A percentile compares a stretch with the other conserved stretches of the same genome.
Evolutionary conservation across 2,888 invertebrate species (phyloP).

Genomic region (Diaperis boleti): DNA sequence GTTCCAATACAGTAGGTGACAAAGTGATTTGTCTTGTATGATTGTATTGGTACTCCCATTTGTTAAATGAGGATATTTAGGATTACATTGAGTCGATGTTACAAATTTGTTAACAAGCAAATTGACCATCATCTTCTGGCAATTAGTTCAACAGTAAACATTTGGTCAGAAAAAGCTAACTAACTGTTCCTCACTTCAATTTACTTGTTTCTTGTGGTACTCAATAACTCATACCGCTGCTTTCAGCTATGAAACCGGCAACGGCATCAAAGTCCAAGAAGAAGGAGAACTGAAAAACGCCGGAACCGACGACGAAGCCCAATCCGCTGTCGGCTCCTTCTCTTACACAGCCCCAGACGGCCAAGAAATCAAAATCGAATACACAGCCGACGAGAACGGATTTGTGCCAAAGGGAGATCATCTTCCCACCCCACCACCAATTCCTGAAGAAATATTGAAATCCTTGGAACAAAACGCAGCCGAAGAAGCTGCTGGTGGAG

Average conservation of each 20-base stretch:
- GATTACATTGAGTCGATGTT: no score
- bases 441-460: slow-evolving; percentile 74
- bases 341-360: slow-evolving; percentile 77
- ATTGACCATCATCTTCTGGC: no score
- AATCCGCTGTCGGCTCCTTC: slow-evolving; percentile 71
- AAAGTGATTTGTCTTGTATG: no score
- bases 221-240: no score
- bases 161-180: no score
- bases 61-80: no score
- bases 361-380: slow-evolving; percentile 71
- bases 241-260: slow-evolving; percentile 72
- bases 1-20: no score
- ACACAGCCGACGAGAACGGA: slow-evolving; percentile 76
- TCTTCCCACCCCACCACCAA: slow-evolving; percentile 74
- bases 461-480: slow-evolving; percentile 69
- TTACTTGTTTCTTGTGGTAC: no score
- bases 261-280: slow-evolving; percentile 74
- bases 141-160: no score
- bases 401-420: slow-evolving; percentile 73
- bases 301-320: slow-evolving; percentile 71
- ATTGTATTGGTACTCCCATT: no score
- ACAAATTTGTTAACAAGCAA: no score
- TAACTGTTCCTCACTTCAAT: no score
- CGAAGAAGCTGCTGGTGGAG: slow-evolving; percentile 61
- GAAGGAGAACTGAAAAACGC: slow-evolving; percentile 73